These are phyloP conservation scores for Pipistrellus nathusii DNA, from an alignment of 2,797 vertebrate species.

Conservation along the genomic window DNA sequence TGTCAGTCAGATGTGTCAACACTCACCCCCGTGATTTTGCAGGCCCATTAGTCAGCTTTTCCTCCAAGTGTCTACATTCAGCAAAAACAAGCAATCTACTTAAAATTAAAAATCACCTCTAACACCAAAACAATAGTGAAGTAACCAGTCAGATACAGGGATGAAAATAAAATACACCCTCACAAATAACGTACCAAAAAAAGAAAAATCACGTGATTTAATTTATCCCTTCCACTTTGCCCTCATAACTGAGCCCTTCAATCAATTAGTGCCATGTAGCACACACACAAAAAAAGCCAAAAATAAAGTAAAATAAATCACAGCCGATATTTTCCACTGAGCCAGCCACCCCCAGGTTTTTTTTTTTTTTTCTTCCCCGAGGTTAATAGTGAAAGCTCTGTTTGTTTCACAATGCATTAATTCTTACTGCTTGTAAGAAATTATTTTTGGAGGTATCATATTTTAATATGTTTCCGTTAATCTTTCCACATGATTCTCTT, in stretches of 20 bases:
- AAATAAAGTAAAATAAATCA: constrained; percentile 66
- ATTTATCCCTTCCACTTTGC: constrained; percentile 21
- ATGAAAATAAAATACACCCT: constrained; percentile 46
- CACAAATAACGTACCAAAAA: not conserved
- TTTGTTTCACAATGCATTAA: constrained; percentile 84
- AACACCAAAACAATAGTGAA: constrained; percentile 55
- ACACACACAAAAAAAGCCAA: constrained; percentile 70
- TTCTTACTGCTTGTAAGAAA: constrained; percentile 84
- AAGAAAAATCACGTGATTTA: constrained; percentile 51
- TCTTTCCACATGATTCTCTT: constrained; percentile 82
- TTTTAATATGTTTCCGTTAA: constrained; percentile 86
- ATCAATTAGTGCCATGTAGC: constrained; percentile 78
- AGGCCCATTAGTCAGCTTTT: constrained; percentile 80
- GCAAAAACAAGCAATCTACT: constrained; percentile 41
- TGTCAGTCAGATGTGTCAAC: constrained; percentile 79
- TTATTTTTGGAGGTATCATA: constrained; percentile 84
- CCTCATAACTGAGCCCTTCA: constrained; percentile 70
- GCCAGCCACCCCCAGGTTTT: not conserved
- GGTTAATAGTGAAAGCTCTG: constrained; percentile 82
- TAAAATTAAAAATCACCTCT: constrained; percentile 51
- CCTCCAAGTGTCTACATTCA: constrained; percentile 70
- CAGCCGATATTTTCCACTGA: constrained; percentile 79
- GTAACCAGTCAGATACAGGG: constrained; percentile 24
- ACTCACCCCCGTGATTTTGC: constrained; percentile 71
- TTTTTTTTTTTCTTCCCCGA: constrained; percentile 45